These are phyloP conservation scores for Dryobotodes eremita DNA, from an alignment of 2,888 invertebrate species.

Conservation along the genomic window DNA sequence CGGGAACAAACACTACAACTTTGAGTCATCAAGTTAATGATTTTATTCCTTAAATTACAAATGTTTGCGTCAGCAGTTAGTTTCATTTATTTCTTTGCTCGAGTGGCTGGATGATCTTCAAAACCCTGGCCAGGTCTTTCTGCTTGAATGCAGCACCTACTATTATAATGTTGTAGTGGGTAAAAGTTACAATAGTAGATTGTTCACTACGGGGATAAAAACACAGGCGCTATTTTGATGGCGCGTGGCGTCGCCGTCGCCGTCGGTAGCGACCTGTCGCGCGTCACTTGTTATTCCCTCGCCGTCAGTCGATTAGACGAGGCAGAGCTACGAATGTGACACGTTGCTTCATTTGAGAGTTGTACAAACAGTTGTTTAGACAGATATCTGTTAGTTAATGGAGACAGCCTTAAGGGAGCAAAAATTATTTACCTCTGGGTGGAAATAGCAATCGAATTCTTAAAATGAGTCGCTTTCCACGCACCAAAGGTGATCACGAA, in stretches of 20 bases:
- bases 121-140: neutral
- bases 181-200: too few species aligned
- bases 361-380: neutral
- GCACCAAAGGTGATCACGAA: neutral
- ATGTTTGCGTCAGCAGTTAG: neutral
- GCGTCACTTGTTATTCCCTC: neutral
- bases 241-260: neutral
- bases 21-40: neutral
- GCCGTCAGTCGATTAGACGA: neutral
- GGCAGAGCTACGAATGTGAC: neutral
- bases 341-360: constrained; percentile 4
- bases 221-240: neutral
- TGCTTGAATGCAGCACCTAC: neutral
- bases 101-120: neutral
- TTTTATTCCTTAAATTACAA: neutral
- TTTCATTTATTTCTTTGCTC: neutral
- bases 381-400: neutral
- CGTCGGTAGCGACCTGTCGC: neutral
- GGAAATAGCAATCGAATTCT: neutral
- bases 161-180: neutral
- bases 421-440: neutral
- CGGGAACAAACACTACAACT: neutral
- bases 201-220: too few species aligned
- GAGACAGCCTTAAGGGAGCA: neutral
- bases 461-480: neutral